Conservation (phyloP, 1,140 invertebrate species). For the Eriocheir sinensis region DNA sequence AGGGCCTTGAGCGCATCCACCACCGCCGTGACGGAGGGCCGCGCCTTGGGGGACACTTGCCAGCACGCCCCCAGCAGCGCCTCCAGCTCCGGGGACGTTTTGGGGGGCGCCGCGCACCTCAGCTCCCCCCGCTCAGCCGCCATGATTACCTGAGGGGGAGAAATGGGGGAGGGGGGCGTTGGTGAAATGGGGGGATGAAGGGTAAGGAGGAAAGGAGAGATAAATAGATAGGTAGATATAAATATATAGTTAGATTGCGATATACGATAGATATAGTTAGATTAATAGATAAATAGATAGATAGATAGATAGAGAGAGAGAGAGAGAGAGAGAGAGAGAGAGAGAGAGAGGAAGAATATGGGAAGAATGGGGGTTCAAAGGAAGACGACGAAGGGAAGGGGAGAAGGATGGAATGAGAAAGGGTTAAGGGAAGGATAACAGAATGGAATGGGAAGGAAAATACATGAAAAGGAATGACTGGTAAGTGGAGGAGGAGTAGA, state of each 20-base stretch:
- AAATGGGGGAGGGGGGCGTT: neutral
- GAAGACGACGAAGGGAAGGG: too few relatives aligned
- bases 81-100: slow-evolving; percentile 54
- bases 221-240: neutral
- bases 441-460: neutral
- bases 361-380: too few relatives aligned
- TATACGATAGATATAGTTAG: too few relatives aligned
- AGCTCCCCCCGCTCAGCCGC: slow-evolving; percentile 59
- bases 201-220: neutral
- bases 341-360: neutral
- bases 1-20: slow-evolving; percentile 60
- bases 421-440: neutral
- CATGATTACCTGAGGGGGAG: slow-evolving; percentile 45
- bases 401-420: too few relatives aligned
- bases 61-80: slow-evolving; percentile 58
- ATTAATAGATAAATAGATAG: too few relatives aligned
- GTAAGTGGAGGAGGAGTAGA: neutral
- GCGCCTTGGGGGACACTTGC: slow-evolving; percentile 58
- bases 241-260: too few relatives aligned
- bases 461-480: neutral
- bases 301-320: neutral
- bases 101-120: slow-evolving; percentile 45
- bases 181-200: neutral
- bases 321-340: neutral
- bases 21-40: slow-evolving; percentile 60